Evolutionary conservation across 2,888 invertebrate genomes (phyloP), one percentile per base, ranked within the genome.

Genomic region (Lasioglossum calceatum): DNA sequence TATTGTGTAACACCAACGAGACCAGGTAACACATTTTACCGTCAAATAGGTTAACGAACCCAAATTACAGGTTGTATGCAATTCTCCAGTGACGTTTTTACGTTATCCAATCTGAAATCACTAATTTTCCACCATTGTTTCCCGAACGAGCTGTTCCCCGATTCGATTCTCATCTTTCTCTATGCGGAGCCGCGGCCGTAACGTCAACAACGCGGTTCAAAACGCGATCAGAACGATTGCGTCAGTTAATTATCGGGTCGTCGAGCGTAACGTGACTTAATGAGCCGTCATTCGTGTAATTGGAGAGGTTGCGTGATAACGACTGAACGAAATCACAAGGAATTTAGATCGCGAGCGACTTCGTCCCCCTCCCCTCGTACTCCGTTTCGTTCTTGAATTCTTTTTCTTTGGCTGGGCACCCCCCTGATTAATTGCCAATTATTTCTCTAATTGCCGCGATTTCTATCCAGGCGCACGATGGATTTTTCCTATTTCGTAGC

Each of bases 381-480:
- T 10, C 36, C 32, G 12, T 10, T 8, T 32, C 67, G 32, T 36
- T 67, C 67, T 67, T 32, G 64, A 64, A 14, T 64, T 19, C 78
- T 71, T 78, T 84, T 84, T 85, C 19, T 78, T 23, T 50, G 16
- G n/a, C 47, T 36, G 14, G 7, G 47, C n/a, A n/a, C 54, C 14
- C 27, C 54, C 23, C 78, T 77, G 85, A 85, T 85, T 85, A 85
- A 85, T 85, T 79, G 85, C 67, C 85, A 85, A 85, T 85, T 85
- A 85, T 84, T 85, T 77, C 77, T 73, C 76, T 85, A 85, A 85
- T 85, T 79, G 79, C 76, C 44, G n/a, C 78, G 39, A 75, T 67
- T 80, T 50, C 73, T 73, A 83, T 76, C 54, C 72, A 19, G 16
- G 1, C 36, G 4, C 27, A 23, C 50, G 70, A 47, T 39, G 39